phyloP scores from a whole-genome alignment of 2,797 vertebrate species.

The Lacerta bilineata region DNA sequence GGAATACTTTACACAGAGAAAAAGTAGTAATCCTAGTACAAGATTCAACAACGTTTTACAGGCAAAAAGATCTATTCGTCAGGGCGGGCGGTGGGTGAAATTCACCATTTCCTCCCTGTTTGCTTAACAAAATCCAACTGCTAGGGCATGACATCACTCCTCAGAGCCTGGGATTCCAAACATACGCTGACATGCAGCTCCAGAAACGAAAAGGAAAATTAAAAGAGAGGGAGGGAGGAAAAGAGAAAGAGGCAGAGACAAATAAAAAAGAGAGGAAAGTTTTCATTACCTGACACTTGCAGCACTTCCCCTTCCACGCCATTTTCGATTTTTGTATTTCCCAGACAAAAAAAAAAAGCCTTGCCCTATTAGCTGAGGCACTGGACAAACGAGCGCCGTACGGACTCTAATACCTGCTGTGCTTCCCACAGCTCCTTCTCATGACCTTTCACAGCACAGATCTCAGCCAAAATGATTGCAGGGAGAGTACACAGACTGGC shows the following conservation, averaged over 20 bases:
- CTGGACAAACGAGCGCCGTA: constrained; percentile 71
- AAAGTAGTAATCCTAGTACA: constrained; percentile 23
- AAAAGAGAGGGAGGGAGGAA: not conserved
- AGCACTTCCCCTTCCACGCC: constrained; percentile 83
- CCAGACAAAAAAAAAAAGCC: constrained; percentile 73
- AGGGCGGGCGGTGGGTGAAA: constrained; percentile 45
- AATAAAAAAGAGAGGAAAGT: constrained; percentile 37
- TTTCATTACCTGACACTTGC: constrained; percentile 86
- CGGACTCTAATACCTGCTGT: constrained; percentile 83
- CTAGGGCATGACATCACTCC: constrained; percentile 80
- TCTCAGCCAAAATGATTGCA: constrained; percentile 84
- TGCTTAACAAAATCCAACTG: constrained; percentile 82
- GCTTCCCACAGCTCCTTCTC: constrained; percentile 85
- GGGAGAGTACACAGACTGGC: constrained; percentile 80
- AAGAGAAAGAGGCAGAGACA: not conserved
- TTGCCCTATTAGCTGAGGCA: constrained; percentile 74
- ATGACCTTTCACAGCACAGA: constrained; percentile 82
- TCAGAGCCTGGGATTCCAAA: constrained; percentile 71
- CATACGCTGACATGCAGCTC: constrained; percentile 42
- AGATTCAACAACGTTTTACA: constrained; percentile 56
- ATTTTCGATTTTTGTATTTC: constrained; percentile 82
- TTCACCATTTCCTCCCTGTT: constrained; percentile 74
- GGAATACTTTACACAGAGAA: constrained; percentile 20
- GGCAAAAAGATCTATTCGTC: constrained; percentile 49
- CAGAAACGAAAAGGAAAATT: not conserved